Base-by-base conservation (phyloP, 2,888 invertebrate genomes). In the Agrilus mali region DNA sequence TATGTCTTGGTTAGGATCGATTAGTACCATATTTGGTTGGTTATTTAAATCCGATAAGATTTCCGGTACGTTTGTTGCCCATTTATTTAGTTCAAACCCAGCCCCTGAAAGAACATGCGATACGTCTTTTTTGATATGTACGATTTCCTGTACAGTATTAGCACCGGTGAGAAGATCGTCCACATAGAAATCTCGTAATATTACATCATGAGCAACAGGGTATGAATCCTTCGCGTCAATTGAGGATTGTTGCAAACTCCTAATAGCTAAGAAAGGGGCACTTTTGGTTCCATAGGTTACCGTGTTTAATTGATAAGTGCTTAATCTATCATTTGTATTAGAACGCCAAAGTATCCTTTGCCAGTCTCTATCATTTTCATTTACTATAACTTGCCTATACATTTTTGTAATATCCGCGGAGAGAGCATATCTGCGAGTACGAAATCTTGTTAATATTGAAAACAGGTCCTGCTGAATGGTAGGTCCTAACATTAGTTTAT, bases 161-260 rank as follows among this genome's bases (percentile, higher is more conserved):
- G 39, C 39, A 8, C 40, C 40, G 15, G 46, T 47, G 56, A 36
- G 52, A 55, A 42, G 40, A 62, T 14, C 52, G 50, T 20, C 51
- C 59, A 45, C 50, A 55, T 34, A 57, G 50, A 61, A 62, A 47
- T 50, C 53, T 22, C 41, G 56, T 20, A 12, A 40, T 39, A 41
- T 46, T 20, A 44, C 35, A 42, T 34, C 15, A 10, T 14, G 10
- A 2, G 40, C 40, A 20, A 20, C 6, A 4, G 20, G 6, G 6
- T 20, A 6, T 20, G 20, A 20, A 20, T 4, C 20, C 20, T 6
- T 3, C 6, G 20, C 20, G 20, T 20, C 20, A 20, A 20, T 20
- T 6, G 20, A 3, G 3, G 20, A 3, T 20, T 20, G 20, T 6
- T 20, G 20, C 6, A 20, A 20, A 6, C 20, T 20, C 6, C 6